Conservation (phyloP, 2,888 invertebrate species). For the Pocota personata region DNA sequence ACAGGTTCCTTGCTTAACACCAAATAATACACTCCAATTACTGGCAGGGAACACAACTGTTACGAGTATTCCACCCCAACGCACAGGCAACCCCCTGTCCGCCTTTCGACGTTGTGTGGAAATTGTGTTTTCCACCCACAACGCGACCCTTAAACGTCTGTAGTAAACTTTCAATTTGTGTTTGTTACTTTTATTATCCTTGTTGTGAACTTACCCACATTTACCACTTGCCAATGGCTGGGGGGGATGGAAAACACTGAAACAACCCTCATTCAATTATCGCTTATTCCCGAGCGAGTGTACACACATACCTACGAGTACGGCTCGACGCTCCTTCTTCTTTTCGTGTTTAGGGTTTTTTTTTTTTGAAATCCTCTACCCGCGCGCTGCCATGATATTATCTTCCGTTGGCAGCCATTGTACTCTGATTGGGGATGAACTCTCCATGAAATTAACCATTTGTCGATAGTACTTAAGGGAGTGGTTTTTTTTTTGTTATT, state of each 20-base stretch:
- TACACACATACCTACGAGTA: constrained; percentile 47
- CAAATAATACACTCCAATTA: constrained; percentile 70
- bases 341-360: neutral
- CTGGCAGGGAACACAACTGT: constrained; percentile 38
- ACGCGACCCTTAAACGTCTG: constrained; percentile 70
- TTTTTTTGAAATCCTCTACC: constrained; percentile 10
- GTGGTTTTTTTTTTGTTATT: constrained; percentile 46
- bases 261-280: constrained; percentile 73
- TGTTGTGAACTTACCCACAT: constrained; percentile 71
- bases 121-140: constrained; percentile 59
- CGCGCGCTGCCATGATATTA: constrained; percentile 57
- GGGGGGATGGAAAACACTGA: constrained; percentile 8
- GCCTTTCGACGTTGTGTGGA: constrained; percentile 38
- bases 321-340: neutral
- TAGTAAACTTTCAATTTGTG: constrained; percentile 73
- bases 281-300: constrained; percentile 69
- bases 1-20: constrained; percentile 56
- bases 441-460: constrained; percentile 73
- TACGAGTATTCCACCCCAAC: neutral
- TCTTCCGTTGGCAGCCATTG: constrained; percentile 71
- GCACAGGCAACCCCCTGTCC: neutral
- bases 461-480: constrained; percentile 65
- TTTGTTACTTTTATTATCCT: constrained; percentile 70
- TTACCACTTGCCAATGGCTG: constrained; percentile 30
- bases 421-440: constrained; percentile 71